Evolutionary conservation across 2,113 vertebrate species (phyloP).

Genomic region (Hoplias malabaricus): DNA sequence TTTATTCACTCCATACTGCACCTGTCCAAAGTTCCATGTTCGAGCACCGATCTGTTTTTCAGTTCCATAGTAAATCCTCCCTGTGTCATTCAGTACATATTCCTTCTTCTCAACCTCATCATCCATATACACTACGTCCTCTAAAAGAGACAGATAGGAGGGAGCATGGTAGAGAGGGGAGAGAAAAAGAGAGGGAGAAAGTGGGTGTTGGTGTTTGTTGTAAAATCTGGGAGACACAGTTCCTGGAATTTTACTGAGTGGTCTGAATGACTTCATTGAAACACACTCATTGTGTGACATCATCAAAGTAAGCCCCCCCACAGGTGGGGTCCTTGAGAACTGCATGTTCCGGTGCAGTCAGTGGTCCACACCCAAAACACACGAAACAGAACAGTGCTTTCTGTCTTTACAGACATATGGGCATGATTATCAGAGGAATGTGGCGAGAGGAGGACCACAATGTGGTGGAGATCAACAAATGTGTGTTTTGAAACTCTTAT

Average conservation of each 20-base stretch:
- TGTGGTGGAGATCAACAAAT: not conserved
- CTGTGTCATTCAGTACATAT: slow-evolving; percentile 86
- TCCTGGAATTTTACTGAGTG: not conserved
- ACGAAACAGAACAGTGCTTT: slow-evolving; percentile 13
- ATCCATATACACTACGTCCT: slow-evolving; percentile 82
- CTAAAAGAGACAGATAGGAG: slow-evolving; percentile 60
- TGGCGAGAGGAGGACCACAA: not conserved
- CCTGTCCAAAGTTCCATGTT: slow-evolving; percentile 94
- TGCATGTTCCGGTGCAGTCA: not conserved
- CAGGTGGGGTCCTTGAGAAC: not conserved
- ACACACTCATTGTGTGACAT: slow-evolving; percentile 3
- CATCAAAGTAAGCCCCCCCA: not conserved
- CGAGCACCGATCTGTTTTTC: slow-evolving; percentile 87
- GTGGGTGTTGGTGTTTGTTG: not conserved
- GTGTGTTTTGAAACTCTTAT: not conserved
- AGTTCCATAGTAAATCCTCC: slow-evolving; percentile 89
- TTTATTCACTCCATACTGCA: slow-evolving; percentile 46
- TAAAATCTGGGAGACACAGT: not conserved
- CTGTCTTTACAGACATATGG: slow-evolving; percentile 21
- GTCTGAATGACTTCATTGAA: not conserved
- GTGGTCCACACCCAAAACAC: not conserved
- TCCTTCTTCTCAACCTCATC: slow-evolving; percentile 78
- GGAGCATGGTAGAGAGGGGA: too few species aligned
- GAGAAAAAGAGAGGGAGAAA: not conserved
- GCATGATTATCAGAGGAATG: slow-evolving; percentile 23